Base-by-base conservation (phyloP, 2,797 vertebrate genomes). In the Lithobates sylvaticus region DNA sequence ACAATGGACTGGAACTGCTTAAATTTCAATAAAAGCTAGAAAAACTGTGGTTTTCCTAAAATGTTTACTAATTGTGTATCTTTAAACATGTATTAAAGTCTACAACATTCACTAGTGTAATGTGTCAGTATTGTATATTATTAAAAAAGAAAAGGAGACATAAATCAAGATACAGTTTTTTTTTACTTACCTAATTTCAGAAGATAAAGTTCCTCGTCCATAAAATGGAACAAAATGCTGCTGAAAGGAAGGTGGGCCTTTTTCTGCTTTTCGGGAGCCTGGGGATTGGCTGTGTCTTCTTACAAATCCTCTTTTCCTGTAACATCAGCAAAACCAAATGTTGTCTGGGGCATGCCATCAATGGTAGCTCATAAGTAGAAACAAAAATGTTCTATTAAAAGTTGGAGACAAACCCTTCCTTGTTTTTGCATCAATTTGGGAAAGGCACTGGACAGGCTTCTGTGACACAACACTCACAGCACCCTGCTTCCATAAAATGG, bases 121-220 rank as follows among this genome's bases (percentile, higher is more conserved):
- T 54, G 5, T 54, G 50, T 16, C 50, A 54, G 5, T 21, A 18
- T 54, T 54, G 16, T 54, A 54, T 21, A 54, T 21, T 16, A 16
- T 21, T 47, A 47, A 47, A 39, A 47, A 47, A 54, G 15, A 18
- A 54, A 54, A 5, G 54, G 23, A 61, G 2, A 61, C 21, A n/a
- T 61, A 23, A 61, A 61, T 5, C 54, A 61, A 23, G 18, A 58
- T 7, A 18, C 21, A 23, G 2, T 23, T 8, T 23, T 5, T 61
- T 61, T 61, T 61, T 23, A 7, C 74, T 80, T 76, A 92, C 91
- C 91, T 92, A 81, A 92, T 92, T 88, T 92, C 91, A 81, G 89
- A 81, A 39, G 90, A 89, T 76, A 92, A 83, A 5, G 36, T 76
- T 61, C 90, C 91, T 81, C 88, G 80, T 61, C 88, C 77, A 81